Evolutionary conservation across 2,113 vertebrate species (phyloP), one percentile per base, ranked within the genome.

Genomic region (Xyliphius kryptos): DNA sequence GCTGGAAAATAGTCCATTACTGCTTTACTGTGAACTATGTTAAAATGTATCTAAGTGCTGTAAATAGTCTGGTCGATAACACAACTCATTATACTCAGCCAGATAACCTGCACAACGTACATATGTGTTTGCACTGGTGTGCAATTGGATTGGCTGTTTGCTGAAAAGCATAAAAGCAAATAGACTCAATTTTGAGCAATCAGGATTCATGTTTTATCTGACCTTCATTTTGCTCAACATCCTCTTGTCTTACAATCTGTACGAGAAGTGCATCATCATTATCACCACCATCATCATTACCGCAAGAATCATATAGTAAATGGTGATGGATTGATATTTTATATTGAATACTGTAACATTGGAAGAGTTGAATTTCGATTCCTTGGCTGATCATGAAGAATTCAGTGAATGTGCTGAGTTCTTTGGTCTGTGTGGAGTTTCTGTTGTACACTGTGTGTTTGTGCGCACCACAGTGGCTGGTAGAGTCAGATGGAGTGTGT

Each of bases 361-460:
- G 49, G 12, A 36, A 55, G 40, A 44, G 59, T 1, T 36, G 6
- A 19, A 37, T n/a, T 5, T 15, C 15, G 9, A 52, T 10, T 40
- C 21, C n/a, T 13, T 17, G 38, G 57, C 14, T 55, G 26, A 56
- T 53, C 7, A 77, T 70, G 73, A 76, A 54, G 74, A 75, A 72
- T 44, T 57, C 70, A 1, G 62, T 73, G 46, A 76, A 54, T 1
- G 65, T 74, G 59, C 61, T 74, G 69, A 65, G 67, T 1, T 52
- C 43, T 38, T 67, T 78, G 71, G 73, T 82, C 19, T 78, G 73
- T 70, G 74, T 76, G 66, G 69, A 72, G 68, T 70, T 79, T 57
- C 65, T 75, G 58, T 40, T 71, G 53, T 68, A 77, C 46, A 75
- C 73, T 59, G 40, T 76, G 66, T 69, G 69, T 17, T 74, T 81